phyloP scores from a whole-genome alignment of 2,888 invertebrate species.

The Parnassius smintheus region DNA sequence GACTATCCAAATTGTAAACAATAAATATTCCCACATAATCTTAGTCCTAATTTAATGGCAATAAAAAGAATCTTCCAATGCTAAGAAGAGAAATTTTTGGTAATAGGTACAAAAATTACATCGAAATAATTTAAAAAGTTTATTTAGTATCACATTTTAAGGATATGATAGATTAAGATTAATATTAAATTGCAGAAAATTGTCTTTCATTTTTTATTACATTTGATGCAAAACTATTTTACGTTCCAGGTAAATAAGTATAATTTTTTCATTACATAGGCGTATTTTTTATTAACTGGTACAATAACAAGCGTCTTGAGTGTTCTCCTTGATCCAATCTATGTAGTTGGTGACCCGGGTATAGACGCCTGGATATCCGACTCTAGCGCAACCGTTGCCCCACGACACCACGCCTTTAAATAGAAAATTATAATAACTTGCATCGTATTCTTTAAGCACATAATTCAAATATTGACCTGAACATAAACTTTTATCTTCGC shows the following conservation, averaged over 20 bases:
- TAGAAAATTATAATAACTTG: constrained; percentile 11
- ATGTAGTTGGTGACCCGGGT: constrained; percentile 91
- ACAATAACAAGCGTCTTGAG: constrained; percentile 92
- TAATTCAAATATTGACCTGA: constrained; percentile 8
- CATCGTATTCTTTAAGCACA: not conserved
- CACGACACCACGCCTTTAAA: constrained; percentile 89
- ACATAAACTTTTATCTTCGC: constrained; percentile 4
- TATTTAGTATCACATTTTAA: constrained; percentile 21
- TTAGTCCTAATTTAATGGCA: constrained; percentile 35
- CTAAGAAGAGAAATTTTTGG: constrained; percentile 32
- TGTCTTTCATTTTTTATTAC: not conserved
- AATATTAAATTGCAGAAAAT: too few species aligned
- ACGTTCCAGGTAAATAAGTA: not conserved
- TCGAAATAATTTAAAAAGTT: constrained; percentile 15
- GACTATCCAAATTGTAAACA: constrained; percentile 26
- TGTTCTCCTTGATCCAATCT: constrained; percentile 89
- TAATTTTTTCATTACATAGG: not conserved
- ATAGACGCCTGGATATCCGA: constrained; percentile 93
- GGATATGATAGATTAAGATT: not conserved
- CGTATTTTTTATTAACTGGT: constrained; percentile 63
- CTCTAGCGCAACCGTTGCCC: constrained; percentile 94
- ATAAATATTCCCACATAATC: constrained; percentile 31
- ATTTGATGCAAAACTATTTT: not conserved
- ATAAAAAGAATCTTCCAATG: constrained; percentile 30
- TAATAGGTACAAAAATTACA: constrained; percentile 23